Conservation (phyloP, 1,140 invertebrate genomes). For the Zaprionus nigranus region DNA sequence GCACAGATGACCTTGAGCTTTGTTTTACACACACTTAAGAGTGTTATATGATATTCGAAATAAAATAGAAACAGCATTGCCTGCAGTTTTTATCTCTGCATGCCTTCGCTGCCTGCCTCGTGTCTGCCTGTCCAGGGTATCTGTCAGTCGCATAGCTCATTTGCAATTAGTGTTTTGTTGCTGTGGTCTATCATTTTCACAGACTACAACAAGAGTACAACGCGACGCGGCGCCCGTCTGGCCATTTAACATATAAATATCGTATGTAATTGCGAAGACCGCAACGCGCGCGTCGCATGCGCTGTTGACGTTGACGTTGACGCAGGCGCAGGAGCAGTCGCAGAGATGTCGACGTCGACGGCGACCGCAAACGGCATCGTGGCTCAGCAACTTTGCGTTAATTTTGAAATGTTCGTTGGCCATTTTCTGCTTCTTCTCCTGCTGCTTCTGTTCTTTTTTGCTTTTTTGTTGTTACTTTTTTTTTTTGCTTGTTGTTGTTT, state of each 20-base stretch:
- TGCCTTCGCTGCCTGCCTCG: no score
- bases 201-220: conserved; percentile 27
- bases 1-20: neutral
- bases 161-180: neutral
- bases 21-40: neutral
- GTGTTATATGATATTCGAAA: neutral
- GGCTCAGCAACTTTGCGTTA: conserved; percentile 78
- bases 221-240: conserved; percentile 66
- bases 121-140: neutral
- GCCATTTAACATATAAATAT: conserved; percentile 80
- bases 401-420: conserved; percentile 62
- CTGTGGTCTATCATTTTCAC: conserved; percentile 55
- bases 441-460: conserved; percentile 22
- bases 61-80: no score
- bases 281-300: conserved; percentile 19
- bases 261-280: conserved; percentile 73
- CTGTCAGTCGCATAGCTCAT: neutral
- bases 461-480: conserved; percentile 26
- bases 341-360: conserved; percentile 3
- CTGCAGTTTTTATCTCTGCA: neutral
- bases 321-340: conserved; percentile 1
- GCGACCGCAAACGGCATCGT: conserved; percentile 29
- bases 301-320: conserved; percentile 8
- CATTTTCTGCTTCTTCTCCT: conserved; percentile 30
- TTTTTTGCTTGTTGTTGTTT: conserved; percentile 32